Evolutionary conservation across 2,888 invertebrate species (phyloP).

Genomic region (Gisinianus flammeolus): DNA sequence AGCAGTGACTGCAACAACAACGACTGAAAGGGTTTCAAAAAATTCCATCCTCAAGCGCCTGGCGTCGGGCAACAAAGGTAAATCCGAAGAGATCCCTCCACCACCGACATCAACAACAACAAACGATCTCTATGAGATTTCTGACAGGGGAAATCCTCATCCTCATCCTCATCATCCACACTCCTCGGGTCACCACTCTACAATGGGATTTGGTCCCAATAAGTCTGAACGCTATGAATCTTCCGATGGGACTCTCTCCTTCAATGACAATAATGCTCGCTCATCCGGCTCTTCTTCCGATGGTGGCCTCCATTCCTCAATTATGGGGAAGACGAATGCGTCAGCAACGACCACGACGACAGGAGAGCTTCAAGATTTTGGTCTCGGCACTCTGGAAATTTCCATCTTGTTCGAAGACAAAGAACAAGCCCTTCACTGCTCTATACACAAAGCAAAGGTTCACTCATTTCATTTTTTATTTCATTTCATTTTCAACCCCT

Average conservation of each 20-base stretch:
- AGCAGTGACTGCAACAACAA: neutral
- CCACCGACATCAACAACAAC: neutral
- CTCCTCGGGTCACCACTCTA: too few relatives aligned
- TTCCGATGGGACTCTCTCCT: slow-evolving; percentile 18
- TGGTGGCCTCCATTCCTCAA: slow-evolving; percentile 35
- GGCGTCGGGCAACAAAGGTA: too few relatives aligned
- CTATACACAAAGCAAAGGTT: slow-evolving; percentile 76
- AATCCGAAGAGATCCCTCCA: neutral
- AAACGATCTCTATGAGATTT: slow-evolving; percentile 37
- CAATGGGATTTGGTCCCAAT: too few relatives aligned
- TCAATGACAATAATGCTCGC: slow-evolving; percentile 39
- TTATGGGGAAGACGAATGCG: slow-evolving; percentile 12
- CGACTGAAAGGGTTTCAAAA: slow-evolving; percentile 8
- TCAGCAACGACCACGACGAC: slow-evolving; percentile 35
- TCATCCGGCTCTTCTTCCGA: slow-evolving; percentile 47
- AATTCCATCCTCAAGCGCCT: too few relatives aligned
- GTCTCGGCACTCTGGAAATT: slow-evolving; percentile 74
- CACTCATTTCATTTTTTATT: too few relatives aligned
- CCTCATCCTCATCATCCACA: slow-evolving; percentile 21
- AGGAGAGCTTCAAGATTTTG: slow-evolving; percentile 10
- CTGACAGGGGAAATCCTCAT: slow-evolving; percentile 22
- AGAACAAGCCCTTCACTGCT: slow-evolving; percentile 79
- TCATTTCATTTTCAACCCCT: too few relatives aligned
- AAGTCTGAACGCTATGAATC: slow-evolving; percentile 40
- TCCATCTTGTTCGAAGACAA: slow-evolving; percentile 79